Conservation (phyloP, 2,888 invertebrate genomes). For the Phengaris arion region DNA sequence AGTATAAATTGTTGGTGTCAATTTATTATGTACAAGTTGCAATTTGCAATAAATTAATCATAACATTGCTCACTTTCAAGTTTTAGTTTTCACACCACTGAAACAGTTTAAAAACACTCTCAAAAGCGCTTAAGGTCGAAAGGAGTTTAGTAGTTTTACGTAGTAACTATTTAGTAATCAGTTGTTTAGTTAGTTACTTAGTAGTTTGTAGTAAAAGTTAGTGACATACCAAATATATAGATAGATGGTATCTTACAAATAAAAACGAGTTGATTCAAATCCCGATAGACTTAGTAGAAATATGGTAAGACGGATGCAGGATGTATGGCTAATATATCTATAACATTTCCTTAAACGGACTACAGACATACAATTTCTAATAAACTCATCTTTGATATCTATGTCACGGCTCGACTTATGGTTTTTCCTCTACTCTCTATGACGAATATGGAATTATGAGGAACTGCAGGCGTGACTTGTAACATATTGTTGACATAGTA, state of each 20-base stretch:
- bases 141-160: no score
- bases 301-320: constrained; percentile 29
- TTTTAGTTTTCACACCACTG: no score
- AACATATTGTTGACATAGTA: background rate
- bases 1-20: no score
- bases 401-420: constrained; percentile 30
- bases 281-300: no score
- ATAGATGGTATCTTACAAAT: no score
- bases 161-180: no score
- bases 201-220: no score
- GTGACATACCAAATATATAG: no score
- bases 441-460: constrained; percentile 29
- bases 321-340: constrained; percentile 32
- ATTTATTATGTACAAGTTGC: background rate
- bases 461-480: constrained; percentile 3
- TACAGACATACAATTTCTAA: constrained; percentile 37
- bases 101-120: no score
- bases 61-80: background rate
- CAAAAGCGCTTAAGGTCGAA: no score
- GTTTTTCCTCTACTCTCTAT: constrained; percentile 18
- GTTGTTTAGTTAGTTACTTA: no score
- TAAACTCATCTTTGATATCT: constrained; percentile 36
- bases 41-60: background rate
- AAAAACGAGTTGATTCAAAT: no score
- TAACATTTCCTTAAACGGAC: constrained; percentile 35